A percentile compares a stretch with the other conserved stretches of the same genome.
phyloP scores from a whole-genome alignment of 2,113 vertebrate species.

The Mastomys natalensis region DNA sequence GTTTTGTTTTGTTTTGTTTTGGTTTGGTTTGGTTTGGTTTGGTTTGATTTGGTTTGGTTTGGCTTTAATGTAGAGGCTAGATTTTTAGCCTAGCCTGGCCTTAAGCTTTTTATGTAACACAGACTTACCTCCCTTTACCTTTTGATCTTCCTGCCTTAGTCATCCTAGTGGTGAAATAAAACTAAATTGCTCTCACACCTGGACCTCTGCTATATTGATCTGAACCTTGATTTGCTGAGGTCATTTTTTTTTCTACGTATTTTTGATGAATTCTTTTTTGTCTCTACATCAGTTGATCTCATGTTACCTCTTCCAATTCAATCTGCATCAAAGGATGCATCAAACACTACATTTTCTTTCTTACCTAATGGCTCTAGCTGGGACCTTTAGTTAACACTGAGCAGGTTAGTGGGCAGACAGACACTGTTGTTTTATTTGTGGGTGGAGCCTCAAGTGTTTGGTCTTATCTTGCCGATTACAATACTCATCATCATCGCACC shows the following conservation, averaged over 20 bases:
- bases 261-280: neutral
- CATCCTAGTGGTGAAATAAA: neutral
- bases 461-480: neutral
- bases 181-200: neutral
- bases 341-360: neutral
- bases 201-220: neutral
- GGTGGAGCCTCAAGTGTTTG: neutral
- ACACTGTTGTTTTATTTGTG: neutral
- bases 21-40: too few species aligned
- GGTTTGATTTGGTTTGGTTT: too few species aligned
- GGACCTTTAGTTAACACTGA: neutral
- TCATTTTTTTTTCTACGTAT: neutral
- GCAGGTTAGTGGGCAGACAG: too few species aligned
- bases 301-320: neutral
- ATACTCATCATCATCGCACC: neutral
- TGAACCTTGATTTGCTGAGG: neutral
- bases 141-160: neutral
- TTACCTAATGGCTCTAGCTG: neutral
- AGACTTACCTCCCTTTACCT: neutral
- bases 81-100: neutral
- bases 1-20: too few species aligned
- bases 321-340: too few species aligned
- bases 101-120: neutral
- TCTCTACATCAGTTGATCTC: neutral
- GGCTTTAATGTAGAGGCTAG: neutral